Base-by-base conservation (phyloP, 2,113 vertebrate genomes). In the Caranx melampygus region DNA sequence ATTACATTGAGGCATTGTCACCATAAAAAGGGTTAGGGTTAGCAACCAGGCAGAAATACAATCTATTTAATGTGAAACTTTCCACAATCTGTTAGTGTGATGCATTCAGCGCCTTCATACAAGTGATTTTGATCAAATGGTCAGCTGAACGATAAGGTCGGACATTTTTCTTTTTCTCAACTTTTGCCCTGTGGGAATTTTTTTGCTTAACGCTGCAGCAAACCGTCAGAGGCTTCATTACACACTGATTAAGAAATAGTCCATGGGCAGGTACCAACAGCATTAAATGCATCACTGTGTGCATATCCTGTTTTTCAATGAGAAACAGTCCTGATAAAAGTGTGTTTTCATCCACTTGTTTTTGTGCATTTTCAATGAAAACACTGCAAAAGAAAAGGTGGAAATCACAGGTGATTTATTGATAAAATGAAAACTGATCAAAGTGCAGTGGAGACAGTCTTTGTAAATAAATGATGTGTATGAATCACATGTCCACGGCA, bases 181-280 rank as follows among this genome's bases (percentile, higher is more conserved):
- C 14, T 66, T 10, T 14, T 26, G 6, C 26, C n/a, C 37, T 4
- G 3, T 55, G 58, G 33, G 70, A 75, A 60, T 35, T 26, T 26
- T 26, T 34, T 71, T 70, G 76, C 85, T 69, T 66, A 72, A 61
- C 18, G 11, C 26, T 26, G 26, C 73, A 66, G 60, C 58, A 71
- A 75, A 80, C 74, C 49, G 85, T 82, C 35, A 52, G 33, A 33
- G 40, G 31, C 75, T 49, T 80, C 60, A 71, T 82, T 83, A 68
- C 72, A 77, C 61, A 57, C 13, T 61, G 66, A 79, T 72, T 44
- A 64, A 68, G 75, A 73, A 35, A 21, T 31, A 42, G 8, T 42
- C 8, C 11, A 86, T 47, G 5, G 47, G 15, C 54, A 20, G 31
- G 14, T n/a, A 51, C 15, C 12, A 33, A 62, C 3, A 0, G 26